Conservation (phyloP, 2,888 invertebrate genomes). For the Scaptomyza flava region DNA sequence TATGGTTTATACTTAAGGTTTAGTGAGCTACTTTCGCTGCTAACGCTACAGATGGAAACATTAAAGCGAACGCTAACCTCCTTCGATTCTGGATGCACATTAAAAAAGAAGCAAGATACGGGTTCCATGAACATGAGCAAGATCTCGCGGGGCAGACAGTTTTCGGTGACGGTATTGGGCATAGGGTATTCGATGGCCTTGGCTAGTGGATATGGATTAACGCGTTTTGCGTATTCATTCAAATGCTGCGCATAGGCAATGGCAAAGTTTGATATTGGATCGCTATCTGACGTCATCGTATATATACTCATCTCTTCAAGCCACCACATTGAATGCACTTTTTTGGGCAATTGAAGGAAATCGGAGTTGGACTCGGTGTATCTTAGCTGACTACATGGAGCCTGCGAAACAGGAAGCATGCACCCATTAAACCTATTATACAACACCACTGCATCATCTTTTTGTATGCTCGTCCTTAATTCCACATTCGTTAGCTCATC, state of each 20-base stretch:
- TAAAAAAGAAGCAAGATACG: constrained; percentile 81
- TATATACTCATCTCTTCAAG: constrained; percentile 72
- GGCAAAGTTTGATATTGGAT: constrained; percentile 83
- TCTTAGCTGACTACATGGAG: constrained; percentile 50
- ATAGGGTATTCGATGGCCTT: constrained; percentile 38
- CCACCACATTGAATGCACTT: constrained; percentile 85
- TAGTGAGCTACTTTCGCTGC: constrained; percentile 67
- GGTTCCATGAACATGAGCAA: constrained; percentile 83
- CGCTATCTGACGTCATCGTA: constrained; percentile 75
- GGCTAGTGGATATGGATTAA: not conserved
- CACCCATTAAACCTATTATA: not conserved
- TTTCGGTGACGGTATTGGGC: constrained; percentile 78
- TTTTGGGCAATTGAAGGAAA: constrained; percentile 78
- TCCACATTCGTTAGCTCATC: no score
- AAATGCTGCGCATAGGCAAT: constrained; percentile 81
- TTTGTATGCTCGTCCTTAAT: no score
- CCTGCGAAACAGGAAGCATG: constrained; percentile 13
- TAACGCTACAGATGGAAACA: constrained; percentile 79
- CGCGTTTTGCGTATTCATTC: constrained; percentile 58
- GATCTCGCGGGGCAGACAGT: constrained; percentile 82
- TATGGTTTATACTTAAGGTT: not conserved
- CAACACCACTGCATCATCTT: no score
- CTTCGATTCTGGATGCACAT: constrained; percentile 37
- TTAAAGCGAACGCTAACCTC: constrained; percentile 66
- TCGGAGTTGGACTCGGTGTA: constrained; percentile 10